phyloP scores from a whole-genome alignment of 2,888 invertebrate genomes.

The Amphiduros pacificus region DNA sequence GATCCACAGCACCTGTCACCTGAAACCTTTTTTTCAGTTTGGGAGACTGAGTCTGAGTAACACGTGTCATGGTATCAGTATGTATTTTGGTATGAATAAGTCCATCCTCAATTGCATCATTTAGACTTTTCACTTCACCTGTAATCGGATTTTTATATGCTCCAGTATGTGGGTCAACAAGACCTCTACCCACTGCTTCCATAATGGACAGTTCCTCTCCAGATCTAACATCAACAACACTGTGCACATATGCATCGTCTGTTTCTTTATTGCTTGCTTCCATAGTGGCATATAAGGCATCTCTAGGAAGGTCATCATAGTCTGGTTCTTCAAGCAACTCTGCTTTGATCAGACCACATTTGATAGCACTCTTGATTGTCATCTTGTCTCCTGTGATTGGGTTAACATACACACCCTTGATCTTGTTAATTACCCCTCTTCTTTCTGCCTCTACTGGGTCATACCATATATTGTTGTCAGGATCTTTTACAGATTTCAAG shows the following conservation, averaged over 20 bases:
- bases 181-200: constrained; percentile 87
- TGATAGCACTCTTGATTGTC: constrained; percentile 60
- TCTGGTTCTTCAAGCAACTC: constrained; percentile 31
- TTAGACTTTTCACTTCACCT: constrained; percentile 75
- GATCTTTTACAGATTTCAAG: constrained; percentile 30
- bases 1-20: constrained; percentile 77
- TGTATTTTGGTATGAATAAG: constrained; percentile 65
- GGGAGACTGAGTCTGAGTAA: constrained; percentile 28
- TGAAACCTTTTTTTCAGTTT: constrained; percentile 76
- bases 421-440: constrained; percentile 34
- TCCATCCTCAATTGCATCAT: constrained; percentile 84
- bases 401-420: constrained; percentile 67
- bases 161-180: constrained; percentile 75
- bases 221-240: constrained; percentile 69
- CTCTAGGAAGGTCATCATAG: constrained; percentile 35
- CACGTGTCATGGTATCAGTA: background rate
- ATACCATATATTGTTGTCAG: constrained; percentile 24
- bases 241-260: constrained; percentile 22
- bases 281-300: constrained; percentile 35
- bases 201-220: constrained; percentile 81
- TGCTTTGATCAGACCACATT: constrained; percentile 28
- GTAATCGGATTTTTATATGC: constrained; percentile 66
- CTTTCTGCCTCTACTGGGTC: constrained; percentile 34
- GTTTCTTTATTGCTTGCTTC: constrained; percentile 27
- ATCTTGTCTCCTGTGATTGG: constrained; percentile 70